These are phyloP conservation scores for Pachycephus smyrnensis DNA, from an alignment of 2,888 invertebrate genomes.

Conservation along the genomic window DNA sequence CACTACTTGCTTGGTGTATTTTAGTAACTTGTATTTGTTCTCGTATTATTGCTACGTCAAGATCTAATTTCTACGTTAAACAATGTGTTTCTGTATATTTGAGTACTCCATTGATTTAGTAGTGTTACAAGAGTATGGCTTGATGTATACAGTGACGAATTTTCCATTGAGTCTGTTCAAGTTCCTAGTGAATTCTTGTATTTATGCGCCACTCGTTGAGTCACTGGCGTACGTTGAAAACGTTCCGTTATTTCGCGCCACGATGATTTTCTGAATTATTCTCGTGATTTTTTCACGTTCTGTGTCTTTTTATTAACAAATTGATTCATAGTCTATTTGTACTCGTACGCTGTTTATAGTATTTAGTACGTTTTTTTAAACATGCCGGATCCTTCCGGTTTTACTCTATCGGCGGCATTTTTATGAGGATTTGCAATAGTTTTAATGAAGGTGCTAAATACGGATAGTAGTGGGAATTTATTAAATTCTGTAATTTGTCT, in stretches of 20 bases:
- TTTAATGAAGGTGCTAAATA: not conserved
- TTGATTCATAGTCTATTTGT: not conserved
- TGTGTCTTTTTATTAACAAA: not conserved
- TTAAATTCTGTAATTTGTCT: no score
- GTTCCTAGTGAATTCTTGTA: not conserved
- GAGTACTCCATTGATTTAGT: not conserved
- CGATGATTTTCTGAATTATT: not conserved
- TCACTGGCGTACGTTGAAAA: not conserved
- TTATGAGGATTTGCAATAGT: not conserved
- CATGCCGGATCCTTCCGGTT: not conserved
- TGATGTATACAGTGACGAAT: not conserved
- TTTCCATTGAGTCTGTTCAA: not conserved
- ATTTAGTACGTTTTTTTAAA: not conserved
- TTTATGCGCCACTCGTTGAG: not conserved
- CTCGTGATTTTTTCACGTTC: not conserved
- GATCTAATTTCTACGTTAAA: not conserved
- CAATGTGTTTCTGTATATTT: not conserved
- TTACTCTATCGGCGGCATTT: not conserved
- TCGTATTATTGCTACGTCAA: not conserved
- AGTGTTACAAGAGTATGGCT: not conserved
- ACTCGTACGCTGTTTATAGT: not conserved
- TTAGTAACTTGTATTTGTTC: not conserved
- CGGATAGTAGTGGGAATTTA: not conserved
- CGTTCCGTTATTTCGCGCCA: not conserved
- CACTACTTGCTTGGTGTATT: not conserved